These are phyloP conservation scores for Xestia ashworthii DNA, from an alignment of 2,888 invertebrate species.

Conservation along the genomic window DNA sequence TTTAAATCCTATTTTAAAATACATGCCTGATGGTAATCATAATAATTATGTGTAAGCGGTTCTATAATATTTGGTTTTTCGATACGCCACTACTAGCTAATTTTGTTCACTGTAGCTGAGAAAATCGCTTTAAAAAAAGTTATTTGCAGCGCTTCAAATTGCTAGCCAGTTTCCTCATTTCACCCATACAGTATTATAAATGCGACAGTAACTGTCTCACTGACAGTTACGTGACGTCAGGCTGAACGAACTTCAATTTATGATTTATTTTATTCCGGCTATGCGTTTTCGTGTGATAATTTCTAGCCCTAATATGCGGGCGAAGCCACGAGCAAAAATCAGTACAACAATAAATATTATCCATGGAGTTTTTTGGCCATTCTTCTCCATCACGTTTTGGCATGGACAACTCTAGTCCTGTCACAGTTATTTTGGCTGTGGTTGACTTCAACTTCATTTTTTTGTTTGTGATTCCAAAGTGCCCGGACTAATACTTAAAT, in stretches of 20 bases:
- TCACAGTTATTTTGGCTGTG: not conserved
- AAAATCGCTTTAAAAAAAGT: slow-evolving; percentile 1
- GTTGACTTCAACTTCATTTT: not conserved
- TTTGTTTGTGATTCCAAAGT: not conserved
- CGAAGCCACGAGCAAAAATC: not conserved
- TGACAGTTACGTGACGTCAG: not conserved
- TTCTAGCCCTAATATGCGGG: not conserved
- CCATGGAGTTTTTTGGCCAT: not conserved
- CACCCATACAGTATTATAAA: not conserved
- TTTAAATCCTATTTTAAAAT: not conserved
- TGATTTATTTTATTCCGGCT: not conserved
- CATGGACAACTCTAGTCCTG: not conserved
- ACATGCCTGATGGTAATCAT: not conserved
- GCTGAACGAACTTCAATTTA: not conserved
- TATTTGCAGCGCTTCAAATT: not conserved
- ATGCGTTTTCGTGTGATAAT: not conserved
- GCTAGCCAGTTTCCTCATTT: not conserved
- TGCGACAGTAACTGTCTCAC: not conserved
- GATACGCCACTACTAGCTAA: not conserved
- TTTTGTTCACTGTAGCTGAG: not conserved
- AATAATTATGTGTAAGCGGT: not conserved
- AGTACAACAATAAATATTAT: not conserved
- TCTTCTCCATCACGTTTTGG: not conserved
- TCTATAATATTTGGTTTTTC: not conserved
- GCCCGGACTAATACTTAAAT: not conserved